phyloP scores from a whole-genome alignment of 1,140 invertebrate genomes.

The Drosophila ambigua region DNA sequence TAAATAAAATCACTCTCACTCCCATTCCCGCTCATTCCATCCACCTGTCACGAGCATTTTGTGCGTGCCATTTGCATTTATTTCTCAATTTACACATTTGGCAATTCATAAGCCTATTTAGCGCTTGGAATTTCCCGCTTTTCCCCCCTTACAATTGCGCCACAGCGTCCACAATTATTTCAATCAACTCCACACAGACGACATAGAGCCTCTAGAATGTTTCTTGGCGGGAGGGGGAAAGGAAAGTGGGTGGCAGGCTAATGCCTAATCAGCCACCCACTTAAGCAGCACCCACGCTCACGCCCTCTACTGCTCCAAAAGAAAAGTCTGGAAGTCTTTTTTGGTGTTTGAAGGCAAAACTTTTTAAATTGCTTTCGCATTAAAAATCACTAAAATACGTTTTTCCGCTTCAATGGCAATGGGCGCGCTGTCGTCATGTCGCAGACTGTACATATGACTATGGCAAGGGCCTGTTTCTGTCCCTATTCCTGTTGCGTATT shows the following conservation, averaged over 20 bases:
- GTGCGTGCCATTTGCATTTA: slow-evolving; percentile 6
- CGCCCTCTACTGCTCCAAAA: background rate
- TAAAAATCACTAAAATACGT: slow-evolving; percentile 74
- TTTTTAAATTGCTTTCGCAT: slow-evolving; percentile 76
- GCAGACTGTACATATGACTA: slow-evolving; percentile 19
- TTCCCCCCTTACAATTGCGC: background rate
- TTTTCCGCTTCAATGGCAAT: slow-evolving; percentile 33
- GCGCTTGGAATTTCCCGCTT: slow-evolving; percentile 6
- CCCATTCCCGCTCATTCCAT: slow-evolving; percentile 12
- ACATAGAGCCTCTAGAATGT: slow-evolving; percentile 34
- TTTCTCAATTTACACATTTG: slow-evolving; percentile 51
- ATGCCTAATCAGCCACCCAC: slow-evolving; percentile 41
- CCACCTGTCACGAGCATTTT: slow-evolving; percentile 39
- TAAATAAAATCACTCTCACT: too few relatives aligned
- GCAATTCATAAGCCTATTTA: slow-evolving; percentile 48
- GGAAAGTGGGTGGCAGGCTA: background rate
- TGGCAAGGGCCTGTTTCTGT: background rate
- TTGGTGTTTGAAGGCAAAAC: slow-evolving; percentile 34
- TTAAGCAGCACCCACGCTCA: background rate
- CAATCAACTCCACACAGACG: slow-evolving; percentile 37
- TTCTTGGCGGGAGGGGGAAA: background rate
- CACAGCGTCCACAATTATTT: slow-evolving; percentile 44
- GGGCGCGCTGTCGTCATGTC: slow-evolving; percentile 16
- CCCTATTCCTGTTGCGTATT: slow-evolving; percentile 12
- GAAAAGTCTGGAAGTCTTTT: slow-evolving; percentile 39